Percentiles rank a stretch among this genome's conserved stretches.
Conservation (phyloP, 92 coral and sea anemone species). For the Parazoanthus swiftii region DNA sequence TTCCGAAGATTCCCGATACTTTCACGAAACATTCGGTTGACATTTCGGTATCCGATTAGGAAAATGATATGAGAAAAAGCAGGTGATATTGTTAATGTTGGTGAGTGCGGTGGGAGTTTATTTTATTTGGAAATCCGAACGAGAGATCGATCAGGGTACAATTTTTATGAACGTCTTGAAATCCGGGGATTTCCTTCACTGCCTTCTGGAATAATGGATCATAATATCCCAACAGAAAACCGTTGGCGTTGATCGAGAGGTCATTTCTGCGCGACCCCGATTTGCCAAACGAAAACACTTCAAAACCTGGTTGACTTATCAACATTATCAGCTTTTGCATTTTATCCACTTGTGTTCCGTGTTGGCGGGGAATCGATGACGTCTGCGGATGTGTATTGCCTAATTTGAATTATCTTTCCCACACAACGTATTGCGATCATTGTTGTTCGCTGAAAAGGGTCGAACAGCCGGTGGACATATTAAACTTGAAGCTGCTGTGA, state of each 20-base stretch:
- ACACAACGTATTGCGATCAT: not conserved
- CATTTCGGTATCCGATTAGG: not conserved
- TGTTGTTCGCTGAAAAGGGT: not conserved
- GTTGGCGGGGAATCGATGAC: constrained; percentile 22
- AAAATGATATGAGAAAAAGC: not conserved
- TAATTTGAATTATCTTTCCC: not conserved
- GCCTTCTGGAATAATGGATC: not conserved
- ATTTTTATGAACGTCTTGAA: too few relatives aligned
- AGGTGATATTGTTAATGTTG: not conserved
- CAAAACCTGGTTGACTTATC: not conserved
- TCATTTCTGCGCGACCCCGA: not conserved
- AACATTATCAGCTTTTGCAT: constrained; percentile 16
- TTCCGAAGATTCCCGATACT: not conserved
- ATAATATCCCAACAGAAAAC: not conserved
- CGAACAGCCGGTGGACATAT: not conserved
- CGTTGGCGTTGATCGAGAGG: not conserved
- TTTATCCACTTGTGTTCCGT: constrained; percentile 29
- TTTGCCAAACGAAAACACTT: not conserved
- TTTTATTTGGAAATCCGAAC: too few relatives aligned
- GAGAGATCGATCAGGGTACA: not conserved
- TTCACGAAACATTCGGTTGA: not conserved
- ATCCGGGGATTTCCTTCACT: too few relatives aligned
- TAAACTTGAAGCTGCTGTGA: not conserved
- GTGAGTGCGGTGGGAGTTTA: not conserved
- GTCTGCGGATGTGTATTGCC: constrained; percentile 38